Base-by-base conservation (phyloP, 2,113 vertebrate species). In the Rhinoderma darwinii region DNA sequence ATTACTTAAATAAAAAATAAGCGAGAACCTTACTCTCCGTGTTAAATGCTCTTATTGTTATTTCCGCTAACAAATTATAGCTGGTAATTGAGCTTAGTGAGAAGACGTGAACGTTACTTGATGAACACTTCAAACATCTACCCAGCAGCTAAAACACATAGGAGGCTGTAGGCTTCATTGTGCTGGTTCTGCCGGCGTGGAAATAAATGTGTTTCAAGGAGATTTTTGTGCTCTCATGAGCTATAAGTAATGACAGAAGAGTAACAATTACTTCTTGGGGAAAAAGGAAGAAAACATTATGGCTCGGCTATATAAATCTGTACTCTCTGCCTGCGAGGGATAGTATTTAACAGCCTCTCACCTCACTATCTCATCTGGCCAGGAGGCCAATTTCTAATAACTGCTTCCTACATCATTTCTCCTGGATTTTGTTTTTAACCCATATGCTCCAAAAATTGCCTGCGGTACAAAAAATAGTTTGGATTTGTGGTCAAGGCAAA, bases 211-310 rank as follows among this genome's bases (percentile, higher is more conserved):
- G 39, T 78, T 78, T 44, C 43, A 47, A 66, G 74, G 74, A 78
- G 59, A 78, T 66, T 78, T 63, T 85, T 78, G 74, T 78, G 73
- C 39, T 85, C 59, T 85, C 56, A 22, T 47, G 56, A 73, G 74
- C 39, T 78, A 72, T 77, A 85, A 77, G 56, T 85, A 85, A 85
- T 66, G 84, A 77, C 27, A 47, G 59, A 47, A 77, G 66, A 85
- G 84, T 85, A 77, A 77, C 84, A 88, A 76, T 68, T 18, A n/a
- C 30, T 86, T 12, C 10, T 78, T 18, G 4, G 8, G 86, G 59
- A 88, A 20, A 5, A 79, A 4, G 63, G 88, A 81, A 88, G 25
- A 10, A 86, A 47, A 80, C 35, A 32, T 50, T 44, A 43, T 76
- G 30, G 56, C 77, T 68, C 3, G 27, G 3, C 20, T 88, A 83